Conservation (phyloP, 2,888 invertebrate genomes). For the Trachelus iudaicus region DNA sequence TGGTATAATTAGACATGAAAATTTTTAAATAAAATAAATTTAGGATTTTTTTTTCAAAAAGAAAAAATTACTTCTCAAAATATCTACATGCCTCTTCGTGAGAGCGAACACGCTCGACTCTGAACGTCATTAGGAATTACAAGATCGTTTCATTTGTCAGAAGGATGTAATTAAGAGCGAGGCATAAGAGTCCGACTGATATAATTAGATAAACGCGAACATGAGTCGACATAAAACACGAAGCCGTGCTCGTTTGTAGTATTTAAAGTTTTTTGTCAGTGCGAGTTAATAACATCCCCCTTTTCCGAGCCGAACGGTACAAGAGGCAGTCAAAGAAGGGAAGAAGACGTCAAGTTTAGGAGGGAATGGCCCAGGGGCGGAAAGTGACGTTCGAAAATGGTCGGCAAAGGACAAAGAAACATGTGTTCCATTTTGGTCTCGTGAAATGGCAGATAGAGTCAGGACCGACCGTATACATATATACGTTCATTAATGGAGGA, state of each 20-base stretch:
- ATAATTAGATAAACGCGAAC: conserved; percentile 6
- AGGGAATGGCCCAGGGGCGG: neutral
- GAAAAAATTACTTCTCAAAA: neutral
- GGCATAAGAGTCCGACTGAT: neutral
- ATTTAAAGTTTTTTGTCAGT: neutral
- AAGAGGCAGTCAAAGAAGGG: neutral
- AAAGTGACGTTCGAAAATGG: neutral
- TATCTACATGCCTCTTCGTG: neutral
- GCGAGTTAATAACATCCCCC: conserved; percentile 3
- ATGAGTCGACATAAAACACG: neutral
- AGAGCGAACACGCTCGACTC: neutral
- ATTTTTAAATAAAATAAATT: too few relatives aligned
- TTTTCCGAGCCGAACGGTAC: neutral
- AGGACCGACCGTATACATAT: neutral
- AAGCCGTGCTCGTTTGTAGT: conserved; percentile 4
- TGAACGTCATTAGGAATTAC: neutral
- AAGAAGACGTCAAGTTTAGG: neutral
- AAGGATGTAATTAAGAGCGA: neutral
- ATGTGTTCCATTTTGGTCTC: neutral
- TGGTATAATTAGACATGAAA: too few relatives aligned
- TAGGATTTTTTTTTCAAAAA: too few relatives aligned
- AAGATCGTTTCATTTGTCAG: neutral
- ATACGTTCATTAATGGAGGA: neutral
- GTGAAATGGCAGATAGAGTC: neutral
- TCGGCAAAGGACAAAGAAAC: conserved; percentile 1